phyloP scores from a whole-genome alignment of 2,797 vertebrate species.

The Clarias laeviceps region DNA sequence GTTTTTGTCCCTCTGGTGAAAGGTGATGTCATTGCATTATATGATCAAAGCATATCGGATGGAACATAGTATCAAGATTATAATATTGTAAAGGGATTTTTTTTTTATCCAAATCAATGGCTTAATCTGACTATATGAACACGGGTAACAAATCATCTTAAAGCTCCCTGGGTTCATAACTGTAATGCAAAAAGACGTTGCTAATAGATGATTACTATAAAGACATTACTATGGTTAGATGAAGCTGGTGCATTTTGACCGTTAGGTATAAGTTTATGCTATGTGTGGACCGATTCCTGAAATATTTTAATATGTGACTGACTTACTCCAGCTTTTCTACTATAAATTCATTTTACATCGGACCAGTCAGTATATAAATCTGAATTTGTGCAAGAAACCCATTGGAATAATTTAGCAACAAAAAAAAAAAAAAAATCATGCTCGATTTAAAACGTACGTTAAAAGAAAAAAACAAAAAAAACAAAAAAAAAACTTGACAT shows the following conservation, averaged over 20 bases:
- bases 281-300: background rate
- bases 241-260: background rate
- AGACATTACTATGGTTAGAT: background rate
- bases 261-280: background rate
- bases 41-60: background rate
- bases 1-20: background rate
- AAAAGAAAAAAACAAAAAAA: slow-evolving; percentile 7
- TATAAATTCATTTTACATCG: background rate
- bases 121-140: background rate
- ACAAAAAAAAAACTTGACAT: background rate
- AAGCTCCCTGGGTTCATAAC: background rate
- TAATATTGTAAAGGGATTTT: no score
- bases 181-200: background rate
- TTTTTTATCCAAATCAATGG: background rate
- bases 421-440: background rate
- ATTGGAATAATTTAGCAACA: background rate
- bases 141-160: background rate
- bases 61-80: background rate
- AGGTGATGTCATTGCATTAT: background rate
- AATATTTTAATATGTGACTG: background rate
- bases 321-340: background rate
- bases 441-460: background rate
- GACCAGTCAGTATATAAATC: background rate
- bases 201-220: background rate
- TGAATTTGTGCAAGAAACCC: background rate